Base-by-base conservation (phyloP, 1,140 invertebrate genomes). In the Saccostrea glomerata region DNA sequence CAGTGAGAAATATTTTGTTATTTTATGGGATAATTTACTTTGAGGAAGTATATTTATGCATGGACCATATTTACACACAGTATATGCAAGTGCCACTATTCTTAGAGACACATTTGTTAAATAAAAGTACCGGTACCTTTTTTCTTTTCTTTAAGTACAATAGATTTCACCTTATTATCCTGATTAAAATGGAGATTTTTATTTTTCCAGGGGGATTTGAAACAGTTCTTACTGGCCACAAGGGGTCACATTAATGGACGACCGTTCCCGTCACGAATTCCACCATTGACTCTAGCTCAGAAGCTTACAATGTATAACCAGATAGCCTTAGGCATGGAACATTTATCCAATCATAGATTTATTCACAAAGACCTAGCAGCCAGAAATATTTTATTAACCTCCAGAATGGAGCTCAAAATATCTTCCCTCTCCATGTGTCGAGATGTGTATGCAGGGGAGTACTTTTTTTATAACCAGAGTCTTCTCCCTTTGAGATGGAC, bases 321-420 rank as follows among this genome's bases (percentile, higher is more conserved):
- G 93, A 96, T 98, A 40, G 97, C 97, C 0, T 95, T 96, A n/a
- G 98, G 97, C 15, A 97, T 98, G 96, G 97, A 98, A 92, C 97
- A 98, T 89, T 95, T 99, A 47, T 96, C 97, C 0, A 96, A 96
- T 87, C 96, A 96, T 89, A 95, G 97, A 54, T 95, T 97, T 60
- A 97, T 98, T 5, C 98, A 98, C 94, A 96, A 97, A 92, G 98
- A 99, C 95, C 95, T 99, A 87, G 98, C 98, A 7, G 97, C 98
- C 0, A 96, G 98, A n/a, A 99, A 99, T 94, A 98, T 98, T 93
- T 95, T 98, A 23, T 97, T 99, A 73, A 97, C 97, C 0, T 98
- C 98, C 25, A 96, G 97, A 89, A 95, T 98, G 2, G 96, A 97
- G 30, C 96, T 98, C 12, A 98, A 99, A 96, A 96, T 99, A 60